Base-by-base conservation (phyloP, 2,113 vertebrate species). In the Dipodomys ordii region DNA sequence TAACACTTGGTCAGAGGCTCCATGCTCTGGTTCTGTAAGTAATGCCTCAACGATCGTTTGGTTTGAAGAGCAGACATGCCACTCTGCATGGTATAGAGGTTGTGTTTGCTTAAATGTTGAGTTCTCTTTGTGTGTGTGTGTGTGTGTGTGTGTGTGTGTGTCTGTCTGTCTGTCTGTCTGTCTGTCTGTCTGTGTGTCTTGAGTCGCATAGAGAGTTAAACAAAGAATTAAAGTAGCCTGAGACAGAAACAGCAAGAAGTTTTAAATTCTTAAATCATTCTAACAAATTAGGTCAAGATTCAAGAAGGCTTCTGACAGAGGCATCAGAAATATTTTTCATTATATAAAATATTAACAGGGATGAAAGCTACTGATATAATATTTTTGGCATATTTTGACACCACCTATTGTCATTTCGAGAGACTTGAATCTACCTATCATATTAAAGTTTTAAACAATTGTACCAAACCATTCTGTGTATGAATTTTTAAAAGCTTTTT, bases 341-440 rank as follows among this genome's bases (percentile, higher is more conserved):
- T 90, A 87, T 72, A 32, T 96, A 96, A 97, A 97, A 96, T 95
- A 97, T 94, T 96, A 96, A 97, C 68, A 46, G 73, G 73, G 57
- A 94, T 83, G 83, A 96, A 96, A 96, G 96, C 89, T 95, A 85
- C 92, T 91, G 91, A 87, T 62, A 97, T 32, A 96, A 65, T 94
- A 93, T 94, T 97, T 97, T 96, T 30, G 71, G 81, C 96, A 90
- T 97, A 94, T 97, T 98, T 98, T 97, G 97, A 97, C 97, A 97
- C 30, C 93, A 77, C 94, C 81, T 93, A 53, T 80, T 80, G 92
- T 94, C 94, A 95, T 92, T 97, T 97, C 65, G 93, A 85, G 69
- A 94, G 89, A 97, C 96, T 96, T 97, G 82, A 90, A 82, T 93
- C 77, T 87, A 95, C 35, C 81, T 81, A 79, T 93, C 93, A 76